Conservation (phyloP, 2,797 vertebrate genomes). For the Pelochelys cantorii region DNA sequence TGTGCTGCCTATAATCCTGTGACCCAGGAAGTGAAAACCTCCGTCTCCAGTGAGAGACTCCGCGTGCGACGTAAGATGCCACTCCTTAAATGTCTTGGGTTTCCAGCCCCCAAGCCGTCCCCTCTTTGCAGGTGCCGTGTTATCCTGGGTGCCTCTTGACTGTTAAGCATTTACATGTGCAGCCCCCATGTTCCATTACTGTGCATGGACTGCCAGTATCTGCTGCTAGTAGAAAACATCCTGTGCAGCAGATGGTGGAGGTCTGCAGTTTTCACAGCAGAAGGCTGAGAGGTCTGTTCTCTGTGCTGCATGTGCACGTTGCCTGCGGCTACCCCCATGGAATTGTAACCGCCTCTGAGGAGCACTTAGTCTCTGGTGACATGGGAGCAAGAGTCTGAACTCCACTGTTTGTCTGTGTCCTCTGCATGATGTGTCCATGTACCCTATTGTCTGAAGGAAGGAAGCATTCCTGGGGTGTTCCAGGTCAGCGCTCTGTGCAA, state of each 20-base stretch:
- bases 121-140: not conserved
- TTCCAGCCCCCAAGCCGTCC: not conserved
- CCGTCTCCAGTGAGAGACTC: conserved; percentile 91
- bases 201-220: fast-evolving
- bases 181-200: not conserved
- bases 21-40: conserved; percentile 97
- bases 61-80: conserved; percentile 92
- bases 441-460: not conserved
- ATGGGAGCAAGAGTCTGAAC: fast-evolving
- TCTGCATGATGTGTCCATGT: not conserved
- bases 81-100: not conserved
- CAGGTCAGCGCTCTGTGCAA: not conserved
- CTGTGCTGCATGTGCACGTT: not conserved
- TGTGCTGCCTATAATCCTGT: conserved; percentile 97
- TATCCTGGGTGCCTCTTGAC: not conserved
- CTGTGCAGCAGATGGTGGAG: not conserved
- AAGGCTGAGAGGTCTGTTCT: not conserved
- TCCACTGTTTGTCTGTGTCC: not conserved
- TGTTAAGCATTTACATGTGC: fast-evolving
- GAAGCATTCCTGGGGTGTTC: not conserved
- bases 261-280: not conserved
- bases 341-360: not conserved
- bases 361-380: not conserved
- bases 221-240: not conserved
- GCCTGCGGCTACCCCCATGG: fast-evolving